A percentile compares a stretch with the other conserved stretches of the same genome.
phyloP scores from a whole-genome alignment of 1,140 invertebrate species.

The Belonocnema kinseyi region DNA sequence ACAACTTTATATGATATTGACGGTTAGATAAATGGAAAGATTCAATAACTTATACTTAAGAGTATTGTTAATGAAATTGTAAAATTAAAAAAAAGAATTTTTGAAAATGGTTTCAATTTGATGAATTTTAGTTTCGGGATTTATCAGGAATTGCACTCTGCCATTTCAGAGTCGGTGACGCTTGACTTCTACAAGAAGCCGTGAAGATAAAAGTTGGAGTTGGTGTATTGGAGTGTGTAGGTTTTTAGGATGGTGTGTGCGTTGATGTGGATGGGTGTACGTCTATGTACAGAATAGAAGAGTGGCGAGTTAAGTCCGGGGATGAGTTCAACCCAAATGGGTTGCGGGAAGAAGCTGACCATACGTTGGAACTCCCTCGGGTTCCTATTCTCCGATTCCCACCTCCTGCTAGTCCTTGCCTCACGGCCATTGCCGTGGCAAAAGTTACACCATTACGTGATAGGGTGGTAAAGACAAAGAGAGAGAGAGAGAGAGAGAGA shows the following conservation, averaged over 20 bases:
- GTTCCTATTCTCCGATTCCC: slow-evolving; percentile 13
- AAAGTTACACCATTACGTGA: slow-evolving; percentile 70
- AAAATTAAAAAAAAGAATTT: no score
- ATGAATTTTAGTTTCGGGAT: slow-evolving; percentile 15
- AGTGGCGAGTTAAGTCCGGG: background rate
- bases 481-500: slow-evolving; percentile 54
- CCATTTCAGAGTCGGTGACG: slow-evolving; percentile 11
- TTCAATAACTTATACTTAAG: no score
- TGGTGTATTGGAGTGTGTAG: slow-evolving; percentile 44
- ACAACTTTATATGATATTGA: no score
- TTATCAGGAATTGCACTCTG: slow-evolving; percentile 19
- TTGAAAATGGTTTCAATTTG: background rate
- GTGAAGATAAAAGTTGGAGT: slow-evolving; percentile 57
- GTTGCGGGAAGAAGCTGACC: slow-evolving; percentile 54
- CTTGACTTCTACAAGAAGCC: slow-evolving; percentile 32
- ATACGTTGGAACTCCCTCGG: slow-evolving; percentile 65
- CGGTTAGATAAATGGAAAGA: no score
- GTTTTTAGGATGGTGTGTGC: background rate
- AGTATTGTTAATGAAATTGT: no score
- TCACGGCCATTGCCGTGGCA: slow-evolving; percentile 44
- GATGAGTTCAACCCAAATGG: slow-evolving; percentile 33
- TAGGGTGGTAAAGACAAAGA: slow-evolving; percentile 61
- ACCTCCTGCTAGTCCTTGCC: slow-evolving; percentile 32
- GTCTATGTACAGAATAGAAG: background rate
- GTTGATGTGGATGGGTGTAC: slow-evolving; percentile 38